Base-by-base conservation (phyloP, 1,140 invertebrate species). In the Drosophila pandora region DNA sequence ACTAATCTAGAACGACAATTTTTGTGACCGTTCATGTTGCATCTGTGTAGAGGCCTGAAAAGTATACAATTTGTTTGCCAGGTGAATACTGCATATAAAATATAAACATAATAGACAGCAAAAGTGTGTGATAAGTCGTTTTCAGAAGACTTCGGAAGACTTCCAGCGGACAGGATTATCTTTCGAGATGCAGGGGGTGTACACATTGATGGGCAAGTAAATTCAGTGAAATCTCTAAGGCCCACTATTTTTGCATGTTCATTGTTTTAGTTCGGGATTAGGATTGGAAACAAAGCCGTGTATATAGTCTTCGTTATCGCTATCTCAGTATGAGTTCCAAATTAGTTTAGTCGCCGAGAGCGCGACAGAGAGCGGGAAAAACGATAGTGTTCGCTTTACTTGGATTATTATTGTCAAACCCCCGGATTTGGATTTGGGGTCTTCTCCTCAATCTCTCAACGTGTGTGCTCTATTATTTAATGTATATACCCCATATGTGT, bases 381-480 rank as follows among this genome's bases (percentile, higher is more conserved):
- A 17, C 13, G n/a, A 13, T 43, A 43, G 17, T n/a, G 3, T 25
- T 45, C 59, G 41, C 25, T 13, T 56, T 58, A 59, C 59, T 59
- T 70, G 34, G 64, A 37, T 61, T 59, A 68, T 69, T 69, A 48
- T 68, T 68, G 63, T 56, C 65, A 28, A 41, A 56, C 49, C 13
- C 32, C 63, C 22, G 21, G 41, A 69, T 37, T 52, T 48, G 21
- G 41, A 69, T 37, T 52, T 48, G 62, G 45, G 22, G 32, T 67
- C 28, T 25, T 21, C 25, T 39, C 50, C 71, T 45, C 61, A 65
- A 37, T 76, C 65, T 50, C 71, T 56, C 58, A 73, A 39, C 23
- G 39, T 75, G 65, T 59, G 68, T 47, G 69, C 48, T 67, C 72
- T 82, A 82, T 82, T 78, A 82, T 85, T 87, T 81, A 73, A 80